Conservation (phyloP, 2,797 vertebrate genomes). For the Phataginus tetradactyla region DNA sequence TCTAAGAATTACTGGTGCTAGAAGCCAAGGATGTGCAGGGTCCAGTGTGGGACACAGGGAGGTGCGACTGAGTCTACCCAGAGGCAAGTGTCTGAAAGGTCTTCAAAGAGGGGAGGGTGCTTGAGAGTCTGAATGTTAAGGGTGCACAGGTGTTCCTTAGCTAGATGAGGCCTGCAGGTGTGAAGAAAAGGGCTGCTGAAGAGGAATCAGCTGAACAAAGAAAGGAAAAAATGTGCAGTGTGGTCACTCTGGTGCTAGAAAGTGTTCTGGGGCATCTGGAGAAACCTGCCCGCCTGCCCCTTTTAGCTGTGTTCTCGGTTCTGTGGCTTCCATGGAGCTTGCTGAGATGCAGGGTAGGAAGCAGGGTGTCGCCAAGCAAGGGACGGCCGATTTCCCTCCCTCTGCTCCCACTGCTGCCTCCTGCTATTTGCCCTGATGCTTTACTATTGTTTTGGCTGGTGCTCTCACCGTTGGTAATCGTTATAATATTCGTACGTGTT, state of each 20-base stretch:
- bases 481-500: not conserved
- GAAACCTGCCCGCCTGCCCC: not conserved
- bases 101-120: not conserved
- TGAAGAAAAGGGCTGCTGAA: accelerated
- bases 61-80: not conserved
- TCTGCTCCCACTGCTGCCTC: not conserved
- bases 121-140: not conserved
- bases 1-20: not conserved
- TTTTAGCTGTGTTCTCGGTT: not conserved
- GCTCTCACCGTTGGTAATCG: slow-evolving; percentile 24
- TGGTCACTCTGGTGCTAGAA: not conserved
- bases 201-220: not conserved
- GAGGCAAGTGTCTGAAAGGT: not conserved
- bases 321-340: not conserved
- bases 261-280: not conserved
- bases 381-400: not conserved
- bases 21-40: accelerated
- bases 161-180: not conserved
- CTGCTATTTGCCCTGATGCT: not conserved
- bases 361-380: not conserved
- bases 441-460: not conserved
- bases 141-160: not conserved
- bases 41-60: not conserved
- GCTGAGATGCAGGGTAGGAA: not conserved
- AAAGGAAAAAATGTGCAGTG: not conserved